Base-by-base conservation (phyloP, 2,113 vertebrate genomes). In the Danio rerio region DNA sequence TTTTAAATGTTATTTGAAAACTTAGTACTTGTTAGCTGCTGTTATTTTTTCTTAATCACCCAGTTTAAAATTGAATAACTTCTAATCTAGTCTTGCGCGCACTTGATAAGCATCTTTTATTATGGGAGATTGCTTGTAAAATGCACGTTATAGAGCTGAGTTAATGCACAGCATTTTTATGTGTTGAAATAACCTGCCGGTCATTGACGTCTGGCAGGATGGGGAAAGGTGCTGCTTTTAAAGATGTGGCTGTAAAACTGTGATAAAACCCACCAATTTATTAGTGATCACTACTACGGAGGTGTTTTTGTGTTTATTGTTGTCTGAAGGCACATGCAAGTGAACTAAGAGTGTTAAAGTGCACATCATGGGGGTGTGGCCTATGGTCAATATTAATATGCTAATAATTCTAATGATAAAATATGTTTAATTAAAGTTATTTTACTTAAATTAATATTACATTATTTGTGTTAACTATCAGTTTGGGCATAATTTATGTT, bases 121-220 rank as follows among this genome's bases (percentile, higher is more conserved):
- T 72, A 53, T 31, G 16, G 47, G n/a, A 50, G 11, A 77, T 40
- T 58, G 42, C 71, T 58, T 53, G 75, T 78, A 18, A 66, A 79
- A 66, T 10, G 69, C 20, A 74, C 69, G 83, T 84, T 70, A 68
- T 18, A 20, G 21, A 56, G 40, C 40, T n/a, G 52, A 62, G 65
- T 83, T 75, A 66, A 81, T 85, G 72, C 61, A 56, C 47, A 74
- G 58, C 43, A 73, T 66, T 78, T 74, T 31, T 85, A 82, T 66
- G 4, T 83, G 70, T 84, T 83, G 75, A 75, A 86, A 69, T 91
- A 89, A 82, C 87, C 88, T 71, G 59, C 0, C 80, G 92, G 93
- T 93, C 92, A 88, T 62, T 93, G 91, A 92, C 90, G 87, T 89
- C 86, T 91, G 88, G 80, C 88, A 88, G 62, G 31, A 66, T 80